Evolutionary conservation across 2,888 invertebrate species (phyloP).

Genomic region (Tillus elongatus): DNA sequence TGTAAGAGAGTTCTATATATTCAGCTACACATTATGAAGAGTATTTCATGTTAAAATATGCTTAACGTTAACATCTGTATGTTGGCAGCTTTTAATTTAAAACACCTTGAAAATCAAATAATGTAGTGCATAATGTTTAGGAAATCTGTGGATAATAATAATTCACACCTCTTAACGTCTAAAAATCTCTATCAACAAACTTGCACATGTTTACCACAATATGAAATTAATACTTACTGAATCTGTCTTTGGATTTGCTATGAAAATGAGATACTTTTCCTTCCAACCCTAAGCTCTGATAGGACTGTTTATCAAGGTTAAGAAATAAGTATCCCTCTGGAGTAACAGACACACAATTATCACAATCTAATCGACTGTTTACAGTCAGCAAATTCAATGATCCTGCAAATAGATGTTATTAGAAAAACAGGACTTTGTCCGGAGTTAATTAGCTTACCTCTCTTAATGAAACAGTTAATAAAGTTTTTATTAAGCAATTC

Average conservation of each 20-base stretch:
- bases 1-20: too few relatives aligned
- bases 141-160: too few relatives aligned
- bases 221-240: slow-evolving; percentile 41
- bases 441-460: slow-evolving; percentile 40
- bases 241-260: slow-evolving; percentile 38
- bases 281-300: slow-evolving; percentile 48
- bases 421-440: slow-evolving; percentile 5
- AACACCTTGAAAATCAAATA: too few relatives aligned
- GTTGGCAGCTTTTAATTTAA: too few relatives aligned
- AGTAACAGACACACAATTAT: slow-evolving; percentile 45
- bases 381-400: slow-evolving; percentile 43
- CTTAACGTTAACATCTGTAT: too few relatives aligned
- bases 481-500: slow-evolving; percentile 45
- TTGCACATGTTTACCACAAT: too few relatives aligned
- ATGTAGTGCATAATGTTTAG: too few relatives aligned
- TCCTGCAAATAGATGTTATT: slow-evolving; percentile 32
- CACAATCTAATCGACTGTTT: slow-evolving; percentile 43
- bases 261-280: slow-evolving; percentile 43
- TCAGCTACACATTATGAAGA: too few relatives aligned
- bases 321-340: slow-evolving; percentile 46
- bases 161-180: too few relatives aligned
- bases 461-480: slow-evolving; percentile 47
- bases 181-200: too few relatives aligned
- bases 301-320: slow-evolving; percentile 44
- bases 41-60: too few relatives aligned